phyloP scores from a whole-genome alignment of 2,113 vertebrate species.

The Austrofundulus limnaeus region DNA sequence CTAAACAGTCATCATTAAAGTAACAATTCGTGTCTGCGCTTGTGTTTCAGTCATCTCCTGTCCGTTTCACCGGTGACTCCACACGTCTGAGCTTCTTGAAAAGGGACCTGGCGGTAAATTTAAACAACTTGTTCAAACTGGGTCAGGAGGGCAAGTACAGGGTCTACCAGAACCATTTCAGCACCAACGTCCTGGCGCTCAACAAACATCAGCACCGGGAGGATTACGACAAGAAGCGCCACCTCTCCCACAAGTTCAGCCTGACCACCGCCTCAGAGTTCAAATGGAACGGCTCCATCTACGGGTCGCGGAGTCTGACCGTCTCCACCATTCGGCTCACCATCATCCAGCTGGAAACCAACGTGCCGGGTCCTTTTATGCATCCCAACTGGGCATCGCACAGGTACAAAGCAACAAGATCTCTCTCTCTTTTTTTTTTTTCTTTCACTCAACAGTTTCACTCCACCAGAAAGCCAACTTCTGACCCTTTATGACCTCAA shows the following conservation, averaged over 20 bases:
- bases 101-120: conserved; percentile 85
- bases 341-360: conserved; percentile 96
- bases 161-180: conserved; percentile 97
- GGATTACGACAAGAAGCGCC: conserved; percentile 95
- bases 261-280: conserved; percentile 93
- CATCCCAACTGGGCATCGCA: conserved; percentile 99
- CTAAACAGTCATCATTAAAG: not conserved
- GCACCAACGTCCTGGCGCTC: conserved; percentile 92
- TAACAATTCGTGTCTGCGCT: not conserved
- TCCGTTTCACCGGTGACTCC: conserved; percentile 7
- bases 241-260: conserved; percentile 97
- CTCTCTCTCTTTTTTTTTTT: too few relatives aligned
- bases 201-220: conserved; percentile 99
- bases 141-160: conserved; percentile 98
- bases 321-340: conserved; percentile 93
- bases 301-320: conserved; percentile 92
- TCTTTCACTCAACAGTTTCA: too few relatives aligned
- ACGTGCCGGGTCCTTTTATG: conserved; percentile 92
- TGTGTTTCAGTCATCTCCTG: conserved; percentile 45
- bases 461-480: too few relatives aligned
- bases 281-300: conserved; percentile 97
- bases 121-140: conserved; percentile 89
- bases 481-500: too few relatives aligned
- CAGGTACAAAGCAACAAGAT: conserved; percentile 85
- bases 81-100: conserved; percentile 70